phyloP scores from a whole-genome alignment of 1,140 invertebrate genomes.

The Anastatus disparis region DNA sequence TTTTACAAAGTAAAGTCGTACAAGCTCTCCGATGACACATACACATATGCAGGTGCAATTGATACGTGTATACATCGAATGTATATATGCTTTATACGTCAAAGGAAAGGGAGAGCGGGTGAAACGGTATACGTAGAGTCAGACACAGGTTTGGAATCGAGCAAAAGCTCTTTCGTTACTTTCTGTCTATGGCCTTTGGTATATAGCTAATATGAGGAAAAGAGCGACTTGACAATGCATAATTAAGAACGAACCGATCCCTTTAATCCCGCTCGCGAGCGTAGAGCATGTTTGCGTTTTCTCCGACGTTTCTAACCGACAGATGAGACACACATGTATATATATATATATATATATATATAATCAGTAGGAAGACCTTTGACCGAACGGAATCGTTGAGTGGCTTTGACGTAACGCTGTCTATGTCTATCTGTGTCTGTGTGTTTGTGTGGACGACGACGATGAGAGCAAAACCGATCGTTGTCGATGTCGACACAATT shows the following conservation, averaged over 20 bases:
- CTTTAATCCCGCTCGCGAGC: constrained; percentile 36
- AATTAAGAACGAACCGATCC: constrained; percentile 41
- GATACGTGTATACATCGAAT: no score
- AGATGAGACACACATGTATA: no score
- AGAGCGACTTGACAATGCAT: constrained; percentile 36
- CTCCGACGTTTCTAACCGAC: no score
- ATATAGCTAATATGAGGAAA: no score
- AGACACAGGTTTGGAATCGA: no score
- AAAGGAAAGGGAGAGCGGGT: no score
- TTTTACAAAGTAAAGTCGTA: no score
- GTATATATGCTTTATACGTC: no score
- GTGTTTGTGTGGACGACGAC: background rate
- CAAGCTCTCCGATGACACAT: background rate
- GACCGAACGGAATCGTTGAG: background rate
- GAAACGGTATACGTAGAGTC: no score
- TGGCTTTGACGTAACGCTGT: background rate
- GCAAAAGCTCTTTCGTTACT: no score
- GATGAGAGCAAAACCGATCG: constrained; percentile 31
- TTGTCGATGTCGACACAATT: constrained; percentile 39
- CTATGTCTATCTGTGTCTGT: background rate
- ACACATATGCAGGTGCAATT: background rate
- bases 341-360: no score
- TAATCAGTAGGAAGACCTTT: background rate
- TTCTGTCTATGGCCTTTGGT: no score
- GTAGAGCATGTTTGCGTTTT: constrained; percentile 42